Conservation (phyloP, 1,140 invertebrate genomes). For the Yoshiicerus persimilis region DNA sequence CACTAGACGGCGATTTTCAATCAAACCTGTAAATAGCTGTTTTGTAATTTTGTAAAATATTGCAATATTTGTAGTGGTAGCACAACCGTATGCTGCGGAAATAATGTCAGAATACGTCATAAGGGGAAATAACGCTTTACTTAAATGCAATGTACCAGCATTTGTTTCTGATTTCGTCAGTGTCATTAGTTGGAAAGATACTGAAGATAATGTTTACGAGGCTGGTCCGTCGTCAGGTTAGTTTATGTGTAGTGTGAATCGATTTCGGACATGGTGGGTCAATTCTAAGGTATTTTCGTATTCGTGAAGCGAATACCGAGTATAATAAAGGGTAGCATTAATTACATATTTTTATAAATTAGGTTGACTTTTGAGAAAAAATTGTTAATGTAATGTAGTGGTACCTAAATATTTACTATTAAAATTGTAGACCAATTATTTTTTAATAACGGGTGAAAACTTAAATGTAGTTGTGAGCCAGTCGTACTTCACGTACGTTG, state of each 20-base stretch:
- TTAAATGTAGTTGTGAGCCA: constrained; percentile 78
- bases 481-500: constrained; percentile 84
- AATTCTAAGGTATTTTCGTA: background rate
- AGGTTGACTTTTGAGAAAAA: too few species aligned
- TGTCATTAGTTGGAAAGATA: constrained; percentile 84
- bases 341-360: too few species aligned
- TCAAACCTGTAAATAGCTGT: too few species aligned
- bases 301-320: background rate
- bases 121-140: constrained; percentile 29
- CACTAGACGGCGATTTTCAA: too few species aligned
- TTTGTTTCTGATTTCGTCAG: constrained; percentile 89
- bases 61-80: constrained; percentile 57
- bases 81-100: constrained; percentile 34
- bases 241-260: background rate
- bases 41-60: background rate
- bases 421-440: too few species aligned
- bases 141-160: constrained; percentile 61
- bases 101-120: constrained; percentile 39
- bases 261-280: background rate
- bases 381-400: too few species aligned
- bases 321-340: too few species aligned
- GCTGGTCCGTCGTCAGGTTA: background rate
- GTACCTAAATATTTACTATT: background rate
- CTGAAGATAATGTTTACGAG: constrained; percentile 53
- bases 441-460: too few species aligned